Evolutionary conservation across 2,797 vertebrate genomes (phyloP), one percentile per base, ranked within the genome.

Genomic region (Macrochelys suwanniensis): DNA sequence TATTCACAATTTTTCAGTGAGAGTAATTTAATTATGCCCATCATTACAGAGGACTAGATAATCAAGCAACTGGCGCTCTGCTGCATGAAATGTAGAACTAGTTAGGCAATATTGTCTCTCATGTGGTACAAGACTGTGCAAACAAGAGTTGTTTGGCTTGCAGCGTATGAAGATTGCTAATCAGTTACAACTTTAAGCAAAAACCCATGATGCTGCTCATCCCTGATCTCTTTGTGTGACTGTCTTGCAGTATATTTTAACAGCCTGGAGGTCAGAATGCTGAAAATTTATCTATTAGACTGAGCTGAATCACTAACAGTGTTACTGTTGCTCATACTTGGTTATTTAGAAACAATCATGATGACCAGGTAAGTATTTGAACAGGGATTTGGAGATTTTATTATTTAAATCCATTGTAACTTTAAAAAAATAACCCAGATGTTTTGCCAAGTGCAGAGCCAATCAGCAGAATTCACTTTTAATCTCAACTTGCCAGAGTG

Each of bases 401-500:
- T 86, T 88, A 82, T 84, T 92, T 88, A 83, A 71, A 82, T 10
- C 78, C 89, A 4, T 59, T 54, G 80, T 0, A 84, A 76, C 68
- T 82, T 80, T 47, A 7, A 6, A 61, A 53, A 74, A 89, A 65
- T 59, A 25, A 15, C 26, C 3, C 80, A 57, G 88, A 77, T 0
- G 25, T 89, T 80, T 25, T 9, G 80, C 50, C 71, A 65, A 53
- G 91, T 50, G 37, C 53, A 25, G 33, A 33, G 33, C 1, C 3
- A 71, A 76, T 26, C 3, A 4, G 90, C 59, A 85, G 50, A 84
- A 47, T 42, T 25, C 31, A 0, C 28, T n/a, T 4, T 37, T 47
- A n/a, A 17, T 5, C 53, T 68, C 71, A 0, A 0, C 5, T 0
- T 0, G 31, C 80, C 11, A 6, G 1, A 1, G 12, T 1, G 6